phyloP scores from a whole-genome alignment of 2,797 vertebrate genomes.

The Anisognathus igniventris region DNA sequence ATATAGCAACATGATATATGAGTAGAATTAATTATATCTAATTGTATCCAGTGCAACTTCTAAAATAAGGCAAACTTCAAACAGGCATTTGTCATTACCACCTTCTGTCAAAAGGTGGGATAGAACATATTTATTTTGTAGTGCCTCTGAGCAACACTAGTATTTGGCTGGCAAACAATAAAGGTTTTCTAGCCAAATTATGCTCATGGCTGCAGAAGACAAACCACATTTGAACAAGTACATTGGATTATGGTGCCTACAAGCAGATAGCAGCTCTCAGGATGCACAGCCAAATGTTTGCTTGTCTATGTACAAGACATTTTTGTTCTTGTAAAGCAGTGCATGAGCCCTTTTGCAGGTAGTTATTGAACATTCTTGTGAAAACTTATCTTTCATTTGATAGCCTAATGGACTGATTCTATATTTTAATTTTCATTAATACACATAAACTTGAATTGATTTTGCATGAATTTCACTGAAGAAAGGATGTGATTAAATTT shows the following conservation, averaged over 20 bases:
- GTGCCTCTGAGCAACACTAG: not conserved
- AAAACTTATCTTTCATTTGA: not conserved
- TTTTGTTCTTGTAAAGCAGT: not conserved
- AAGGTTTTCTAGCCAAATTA: not conserved
- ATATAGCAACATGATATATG: fast-evolving
- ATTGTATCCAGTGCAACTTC: not conserved
- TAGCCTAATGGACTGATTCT: not conserved
- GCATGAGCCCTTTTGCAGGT: not conserved
- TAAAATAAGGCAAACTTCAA: not conserved
- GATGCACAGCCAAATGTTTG: not conserved
- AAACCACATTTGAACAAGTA: not conserved
- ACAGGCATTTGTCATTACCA: not conserved
- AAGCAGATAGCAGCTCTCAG: not conserved
- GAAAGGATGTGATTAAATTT: not conserved
- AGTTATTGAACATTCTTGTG: not conserved
- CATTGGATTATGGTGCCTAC: fast-evolving
- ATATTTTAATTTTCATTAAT: not conserved
- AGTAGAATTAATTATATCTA: not conserved
- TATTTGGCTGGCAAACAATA: not conserved
- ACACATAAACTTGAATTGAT: not conserved
- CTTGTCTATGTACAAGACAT: not conserved
- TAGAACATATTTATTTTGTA: not conserved
- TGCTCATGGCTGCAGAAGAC: not conserved
- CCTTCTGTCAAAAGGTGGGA: not conserved
- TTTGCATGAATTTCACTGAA: not conserved